Evolutionary conservation across 92 coral and sea anemone genomes (phyloP).

Genomic region (Bergia puertoricense): DNA sequence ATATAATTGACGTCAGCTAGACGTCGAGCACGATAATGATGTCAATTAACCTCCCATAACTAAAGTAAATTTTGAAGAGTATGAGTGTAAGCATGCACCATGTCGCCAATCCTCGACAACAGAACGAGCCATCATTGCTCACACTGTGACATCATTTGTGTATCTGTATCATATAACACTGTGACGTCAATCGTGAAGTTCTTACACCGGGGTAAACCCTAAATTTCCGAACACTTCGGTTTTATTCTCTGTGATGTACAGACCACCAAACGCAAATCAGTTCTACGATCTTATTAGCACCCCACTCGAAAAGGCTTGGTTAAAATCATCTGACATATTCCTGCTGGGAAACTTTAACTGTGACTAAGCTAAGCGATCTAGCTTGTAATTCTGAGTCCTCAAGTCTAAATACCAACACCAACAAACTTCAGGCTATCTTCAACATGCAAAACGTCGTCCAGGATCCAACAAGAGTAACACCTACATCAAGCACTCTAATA

Average conservation of each 20-base stretch:
- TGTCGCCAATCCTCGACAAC: no score
- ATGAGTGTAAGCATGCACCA: no score
- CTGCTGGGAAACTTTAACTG: background rate
- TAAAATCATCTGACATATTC: slow-evolving; percentile 33
- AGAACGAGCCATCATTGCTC: no score
- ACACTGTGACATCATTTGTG: no score
- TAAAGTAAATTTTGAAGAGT: no score
- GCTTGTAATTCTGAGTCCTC: background rate
- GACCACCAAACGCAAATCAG: slow-evolving; percentile 6
- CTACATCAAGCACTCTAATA: background rate
- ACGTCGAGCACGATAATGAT: no score
- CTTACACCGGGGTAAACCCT: no score
- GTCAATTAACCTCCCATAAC: no score
- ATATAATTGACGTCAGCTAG: no score
- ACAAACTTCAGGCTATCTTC: slow-evolving; percentile 12
- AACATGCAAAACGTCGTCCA: slow-evolving; percentile 43
- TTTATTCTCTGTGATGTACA: slow-evolving; percentile 53
- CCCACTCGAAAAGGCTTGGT: slow-evolving; percentile 49
- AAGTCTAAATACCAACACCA: background rate
- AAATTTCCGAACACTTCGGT: slow-evolving; percentile 47
- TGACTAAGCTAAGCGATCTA: background rate
- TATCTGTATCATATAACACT: no score
- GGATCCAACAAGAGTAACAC: slow-evolving; percentile 39
- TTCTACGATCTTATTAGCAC: slow-evolving; percentile 43
- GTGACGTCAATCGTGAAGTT: no score